A percentile compares a stretch with the other conserved stretches of the same genome.
Evolutionary conservation across 2,797 vertebrate species (phyloP).

Genomic region (Pangasius macronema): DNA sequence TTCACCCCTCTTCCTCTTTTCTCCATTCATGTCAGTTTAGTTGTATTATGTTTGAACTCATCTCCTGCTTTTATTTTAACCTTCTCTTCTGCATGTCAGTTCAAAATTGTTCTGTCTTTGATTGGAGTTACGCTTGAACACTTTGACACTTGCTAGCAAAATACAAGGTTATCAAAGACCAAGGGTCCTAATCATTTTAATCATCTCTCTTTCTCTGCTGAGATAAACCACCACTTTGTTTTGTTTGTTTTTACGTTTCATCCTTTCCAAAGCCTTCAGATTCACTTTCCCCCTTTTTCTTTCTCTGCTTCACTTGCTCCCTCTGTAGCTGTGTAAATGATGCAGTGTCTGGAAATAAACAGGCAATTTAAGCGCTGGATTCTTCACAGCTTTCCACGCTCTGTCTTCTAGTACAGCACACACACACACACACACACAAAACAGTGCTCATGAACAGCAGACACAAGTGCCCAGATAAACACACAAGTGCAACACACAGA

Average conservation of each 20-base stretch:
- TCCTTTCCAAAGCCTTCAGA: neutral
- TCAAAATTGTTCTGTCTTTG: slow-evolving; percentile 21
- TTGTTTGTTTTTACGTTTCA: slow-evolving; percentile 27
- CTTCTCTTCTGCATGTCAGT: slow-evolving; percentile 6
- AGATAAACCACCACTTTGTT: slow-evolving; percentile 23
- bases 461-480: slow-evolving; percentile 45
- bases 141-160: slow-evolving; percentile 34
- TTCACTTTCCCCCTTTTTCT: slow-evolving; percentile 25
- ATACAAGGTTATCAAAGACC: slow-evolving; percentile 15
- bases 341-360: slow-evolving; percentile 66
- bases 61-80: slow-evolving; percentile 36
- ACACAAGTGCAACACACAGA: slow-evolving; percentile 15
- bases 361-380: slow-evolving; percentile 68
- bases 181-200: slow-evolving; percentile 37
- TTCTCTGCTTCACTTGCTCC: slow-evolving; percentile 46
- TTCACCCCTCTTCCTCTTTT: slow-evolving; percentile 10
- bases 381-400: slow-evolving; percentile 50
- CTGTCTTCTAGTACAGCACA: slow-evolving; percentile 27
- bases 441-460: slow-evolving; percentile 50
- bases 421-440: slow-evolving; percentile 23
- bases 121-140: slow-evolving; percentile 37
- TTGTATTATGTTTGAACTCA: slow-evolving; percentile 40
- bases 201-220: slow-evolving; percentile 25
- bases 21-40: slow-evolving; percentile 18
- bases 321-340: slow-evolving; percentile 60